These are phyloP conservation scores for Tenthredo notha DNA, from an alignment of 2,888 invertebrate genomes.

Conservation along the genomic window DNA sequence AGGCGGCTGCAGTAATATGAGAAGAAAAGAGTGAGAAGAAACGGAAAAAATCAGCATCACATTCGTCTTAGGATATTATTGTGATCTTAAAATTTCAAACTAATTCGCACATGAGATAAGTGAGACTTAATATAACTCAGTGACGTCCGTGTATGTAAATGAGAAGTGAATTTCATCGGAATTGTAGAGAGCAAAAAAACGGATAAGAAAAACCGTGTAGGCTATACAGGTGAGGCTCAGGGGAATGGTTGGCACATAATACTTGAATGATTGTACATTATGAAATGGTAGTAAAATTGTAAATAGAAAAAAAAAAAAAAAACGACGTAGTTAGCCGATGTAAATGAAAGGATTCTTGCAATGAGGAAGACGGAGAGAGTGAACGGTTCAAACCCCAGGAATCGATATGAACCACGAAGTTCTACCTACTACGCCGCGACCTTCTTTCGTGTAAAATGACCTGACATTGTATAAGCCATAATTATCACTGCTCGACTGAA, in stretches of 20 bases:
- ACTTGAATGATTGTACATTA: neutral
- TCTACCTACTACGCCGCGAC: constrained; percentile 24
- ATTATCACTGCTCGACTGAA: neutral
- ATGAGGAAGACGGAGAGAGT: neutral
- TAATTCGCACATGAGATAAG: neutral
- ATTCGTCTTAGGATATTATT: neutral
- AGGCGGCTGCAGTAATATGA: neutral
- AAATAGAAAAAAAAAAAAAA: neutral
- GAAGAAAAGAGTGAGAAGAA: neutral
- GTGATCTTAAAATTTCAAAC: neutral
- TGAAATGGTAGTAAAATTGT: neutral
- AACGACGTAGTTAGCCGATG: neutral
- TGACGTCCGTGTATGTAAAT: neutral
- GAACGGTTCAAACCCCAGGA: constrained; percentile 4
- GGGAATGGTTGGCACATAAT: neutral
- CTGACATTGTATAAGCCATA: neutral
- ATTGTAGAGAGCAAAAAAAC: neutral
- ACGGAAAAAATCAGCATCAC: neutral
- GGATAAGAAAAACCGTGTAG: neutral
- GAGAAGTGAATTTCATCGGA: neutral
- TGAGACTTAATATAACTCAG: neutral
- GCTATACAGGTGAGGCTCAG: neutral
- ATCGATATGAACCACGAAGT: constrained; percentile 34
- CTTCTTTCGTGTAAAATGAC: constrained; percentile 33
- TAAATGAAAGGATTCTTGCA: neutral